Conservation (phyloP, 1,140 invertebrate species). For the Drosophila baimaii region DNA sequence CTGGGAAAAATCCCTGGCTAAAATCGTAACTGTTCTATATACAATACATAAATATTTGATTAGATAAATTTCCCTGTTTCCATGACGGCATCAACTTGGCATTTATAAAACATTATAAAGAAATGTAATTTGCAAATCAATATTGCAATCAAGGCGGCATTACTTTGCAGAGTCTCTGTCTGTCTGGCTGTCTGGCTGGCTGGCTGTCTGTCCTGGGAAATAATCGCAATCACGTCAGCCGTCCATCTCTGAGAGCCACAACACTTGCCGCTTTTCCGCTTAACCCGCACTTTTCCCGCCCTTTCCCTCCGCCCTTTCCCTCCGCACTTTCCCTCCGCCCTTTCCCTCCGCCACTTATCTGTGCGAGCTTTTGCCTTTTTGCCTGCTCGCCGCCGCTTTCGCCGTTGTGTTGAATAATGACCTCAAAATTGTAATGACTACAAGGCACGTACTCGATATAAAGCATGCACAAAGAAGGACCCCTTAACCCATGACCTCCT, state of each 20-base stretch:
- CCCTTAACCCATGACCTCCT: slow-evolving; percentile 3
- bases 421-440: slow-evolving; percentile 79
- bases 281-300: slow-evolving; percentile 22
- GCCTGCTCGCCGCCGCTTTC: slow-evolving; percentile 61
- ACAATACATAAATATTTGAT: not conserved
- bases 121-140: slow-evolving; percentile 31
- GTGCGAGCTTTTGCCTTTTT: slow-evolving; percentile 42
- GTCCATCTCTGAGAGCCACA: slow-evolving; percentile 28
- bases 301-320: not conserved
- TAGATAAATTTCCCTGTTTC: not conserved
- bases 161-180: slow-evolving; percentile 15
- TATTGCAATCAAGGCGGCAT: slow-evolving; percentile 21
- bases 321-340: slow-evolving; percentile 29
- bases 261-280: slow-evolving; percentile 11
- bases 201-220: slow-evolving; percentile 4
- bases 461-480: slow-evolving; percentile 40
- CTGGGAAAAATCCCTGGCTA: not conserved
- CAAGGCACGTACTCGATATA: slow-evolving; percentile 77
- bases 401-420: slow-evolving; percentile 77
- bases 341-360: slow-evolving; percentile 38
- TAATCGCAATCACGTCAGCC: slow-evolving; percentile 38
- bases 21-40: not conserved
- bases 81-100: not conserved
- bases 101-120: slow-evolving; percentile 12
- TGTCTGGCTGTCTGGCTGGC: not conserved